A percentile compares a stretch with the other conserved stretches of the same genome.
Evolutionary conservation across 1,140 invertebrate genomes (phyloP).

Genomic region (Metopolophium dirhodum): DNA sequence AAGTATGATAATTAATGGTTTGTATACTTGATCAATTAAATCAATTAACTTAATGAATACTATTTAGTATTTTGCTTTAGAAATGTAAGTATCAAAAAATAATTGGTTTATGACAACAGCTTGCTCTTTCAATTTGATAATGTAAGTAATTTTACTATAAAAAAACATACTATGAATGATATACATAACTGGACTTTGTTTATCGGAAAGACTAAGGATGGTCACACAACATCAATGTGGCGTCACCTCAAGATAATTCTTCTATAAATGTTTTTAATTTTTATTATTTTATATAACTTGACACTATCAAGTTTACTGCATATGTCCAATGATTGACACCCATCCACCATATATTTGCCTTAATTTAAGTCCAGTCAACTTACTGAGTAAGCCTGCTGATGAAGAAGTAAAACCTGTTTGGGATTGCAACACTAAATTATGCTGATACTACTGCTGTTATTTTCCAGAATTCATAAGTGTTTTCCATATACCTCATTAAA

Average conservation of each 20-base stretch:
- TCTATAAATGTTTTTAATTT: neutral
- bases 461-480: neutral
- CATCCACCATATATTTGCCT: neutral
- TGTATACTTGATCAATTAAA: neutral
- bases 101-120: neutral
- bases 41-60: too few species aligned
- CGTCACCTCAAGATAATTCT: neutral
- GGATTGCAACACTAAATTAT: neutral
- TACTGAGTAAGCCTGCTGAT: neutral
- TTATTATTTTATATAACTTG: neutral
- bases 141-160: neutral
- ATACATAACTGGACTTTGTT: neutral
- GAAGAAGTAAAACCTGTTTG: neutral
- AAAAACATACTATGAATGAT: neutral
- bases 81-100: neutral
- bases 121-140: neutral
- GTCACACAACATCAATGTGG: neutral
- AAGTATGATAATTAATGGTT: neutral
- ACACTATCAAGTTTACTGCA: neutral
- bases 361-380: neutral
- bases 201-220: neutral
- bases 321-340: neutral
- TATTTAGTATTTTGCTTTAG: neutral
- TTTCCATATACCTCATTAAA: slow-evolving; percentile 1
- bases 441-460: neutral